phyloP scores from a whole-genome alignment of 1,140 invertebrate species.

The Notospermus geniculatus region DNA sequence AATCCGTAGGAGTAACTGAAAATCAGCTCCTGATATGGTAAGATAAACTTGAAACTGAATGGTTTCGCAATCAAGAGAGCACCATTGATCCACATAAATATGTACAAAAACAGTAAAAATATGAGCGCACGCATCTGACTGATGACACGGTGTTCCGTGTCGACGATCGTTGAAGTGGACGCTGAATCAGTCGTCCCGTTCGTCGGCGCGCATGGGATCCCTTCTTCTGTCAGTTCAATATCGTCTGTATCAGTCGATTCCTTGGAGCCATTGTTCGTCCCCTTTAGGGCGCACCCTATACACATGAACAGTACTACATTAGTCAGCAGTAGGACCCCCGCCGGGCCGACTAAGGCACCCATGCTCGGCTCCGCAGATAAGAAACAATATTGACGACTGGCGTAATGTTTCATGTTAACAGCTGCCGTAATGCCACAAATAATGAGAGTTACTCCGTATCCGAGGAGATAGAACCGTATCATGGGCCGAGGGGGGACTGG shows the following conservation, averaged over 20 bases:
- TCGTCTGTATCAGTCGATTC: constrained; percentile 58
- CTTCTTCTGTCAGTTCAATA: constrained; percentile 48
- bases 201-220: constrained; percentile 56
- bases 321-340: constrained; percentile 70
- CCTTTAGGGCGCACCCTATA: constrained; percentile 68
- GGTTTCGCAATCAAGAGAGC: constrained; percentile 60
- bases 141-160: constrained; percentile 76
- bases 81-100: constrained; percentile 71
- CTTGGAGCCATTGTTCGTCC: constrained; percentile 22
- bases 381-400: constrained; percentile 70
- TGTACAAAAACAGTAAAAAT: constrained; percentile 70
- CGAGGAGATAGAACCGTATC: constrained; percentile 82
- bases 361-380: constrained; percentile 74
- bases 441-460: constrained; percentile 85
- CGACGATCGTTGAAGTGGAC: constrained; percentile 68
- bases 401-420: constrained; percentile 80
- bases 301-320: constrained; percentile 72
- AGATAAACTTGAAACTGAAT: constrained; percentile 48
- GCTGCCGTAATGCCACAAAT: constrained; percentile 88
- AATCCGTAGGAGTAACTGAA: constrained; percentile 77
- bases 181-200: constrained; percentile 58
- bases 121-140: constrained; percentile 78
- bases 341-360: constrained; percentile 76
- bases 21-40: constrained; percentile 71
- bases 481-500: constrained; percentile 71